Evolutionary conservation across 2,888 invertebrate species (phyloP).

Genomic region (Cosmia trapezina): DNA sequence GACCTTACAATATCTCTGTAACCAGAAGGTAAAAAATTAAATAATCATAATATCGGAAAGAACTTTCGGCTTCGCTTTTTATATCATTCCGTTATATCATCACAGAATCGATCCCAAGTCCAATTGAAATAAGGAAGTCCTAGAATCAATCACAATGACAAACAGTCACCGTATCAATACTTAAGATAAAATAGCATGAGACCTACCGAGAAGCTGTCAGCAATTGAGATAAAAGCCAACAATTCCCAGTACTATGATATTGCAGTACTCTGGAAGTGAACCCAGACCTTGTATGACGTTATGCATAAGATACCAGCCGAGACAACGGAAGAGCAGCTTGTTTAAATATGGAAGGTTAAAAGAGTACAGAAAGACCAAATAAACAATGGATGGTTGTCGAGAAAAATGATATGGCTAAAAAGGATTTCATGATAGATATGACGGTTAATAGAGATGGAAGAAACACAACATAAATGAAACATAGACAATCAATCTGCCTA

Average conservation of each 20-base stretch:
- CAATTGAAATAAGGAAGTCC: not conserved
- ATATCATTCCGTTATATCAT: not conserved
- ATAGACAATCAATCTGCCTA: too few species aligned
- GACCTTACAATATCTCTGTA: too few species aligned
- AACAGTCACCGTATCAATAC: conserved; percentile 20
- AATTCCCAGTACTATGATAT: conserved; percentile 28
- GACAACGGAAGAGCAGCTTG: not conserved
- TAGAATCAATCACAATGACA: conserved; percentile 11
- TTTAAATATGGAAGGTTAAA: not conserved
- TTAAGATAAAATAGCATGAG: not conserved
- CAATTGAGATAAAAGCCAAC: conserved; percentile 26
- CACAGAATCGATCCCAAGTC: not conserved
- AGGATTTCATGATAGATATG: too few species aligned
- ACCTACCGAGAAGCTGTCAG: conserved; percentile 30
- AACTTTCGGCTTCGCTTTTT: too few species aligned
- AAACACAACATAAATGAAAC: too few species aligned
- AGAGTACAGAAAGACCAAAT: not conserved
- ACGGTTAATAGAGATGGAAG: too few species aligned
- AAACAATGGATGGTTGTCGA: not conserved
- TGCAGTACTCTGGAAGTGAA: conserved; percentile 17
- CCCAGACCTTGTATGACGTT: conserved; percentile 29
- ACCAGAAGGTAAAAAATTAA: too few species aligned
- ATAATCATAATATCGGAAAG: too few species aligned
- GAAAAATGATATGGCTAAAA: not conserved
- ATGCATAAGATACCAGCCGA: conserved; percentile 12